Conservation (phyloP, 2,888 invertebrate genomes). For the Archaeoteleia sp. region DNA sequence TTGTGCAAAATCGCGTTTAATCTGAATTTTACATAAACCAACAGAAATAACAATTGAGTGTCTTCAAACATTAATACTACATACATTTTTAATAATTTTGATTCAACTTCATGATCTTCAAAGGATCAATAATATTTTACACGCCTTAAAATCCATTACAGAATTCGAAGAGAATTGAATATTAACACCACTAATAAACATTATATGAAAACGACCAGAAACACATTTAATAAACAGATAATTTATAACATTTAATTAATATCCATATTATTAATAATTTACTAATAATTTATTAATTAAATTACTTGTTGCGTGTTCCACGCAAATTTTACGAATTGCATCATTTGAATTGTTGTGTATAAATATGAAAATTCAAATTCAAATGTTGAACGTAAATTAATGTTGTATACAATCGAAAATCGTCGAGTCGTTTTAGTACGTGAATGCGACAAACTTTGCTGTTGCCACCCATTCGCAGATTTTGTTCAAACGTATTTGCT, state of each 20-base stretch:
- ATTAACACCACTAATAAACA: not conserved
- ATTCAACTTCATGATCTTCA: conserved; percentile 9
- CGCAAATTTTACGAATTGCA: too few relatives aligned
- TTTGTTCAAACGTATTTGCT: conserved; percentile 29
- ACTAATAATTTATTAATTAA: too few relatives aligned
- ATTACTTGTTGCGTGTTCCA: too few relatives aligned
- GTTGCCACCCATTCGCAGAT: conserved; percentile 22
- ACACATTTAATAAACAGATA: not conserved
- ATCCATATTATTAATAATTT: not conserved
- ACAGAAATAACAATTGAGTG: not conserved
- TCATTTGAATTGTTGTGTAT: too few relatives aligned
- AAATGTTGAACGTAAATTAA: not conserved
- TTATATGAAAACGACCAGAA: conserved; percentile 19
- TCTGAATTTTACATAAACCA: too few relatives aligned
- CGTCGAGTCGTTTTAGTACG: conserved; percentile 26
- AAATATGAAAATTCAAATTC: too few relatives aligned
- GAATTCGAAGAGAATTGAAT: conserved; percentile 15
- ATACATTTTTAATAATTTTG: not conserved
- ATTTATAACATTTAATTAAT: not conserved
- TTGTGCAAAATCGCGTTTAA: too few relatives aligned
- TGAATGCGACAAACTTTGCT: conserved; percentile 7
- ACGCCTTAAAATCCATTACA: conserved; percentile 12
- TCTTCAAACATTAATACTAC: not conserved
- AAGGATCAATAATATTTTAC: conserved; percentile 20
- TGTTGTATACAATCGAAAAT: conserved; percentile 7